These are phyloP conservation scores for Drosophila mauritiana DNA, from an alignment of 1,140 invertebrate genomes.

Conservation along the genomic window DNA sequence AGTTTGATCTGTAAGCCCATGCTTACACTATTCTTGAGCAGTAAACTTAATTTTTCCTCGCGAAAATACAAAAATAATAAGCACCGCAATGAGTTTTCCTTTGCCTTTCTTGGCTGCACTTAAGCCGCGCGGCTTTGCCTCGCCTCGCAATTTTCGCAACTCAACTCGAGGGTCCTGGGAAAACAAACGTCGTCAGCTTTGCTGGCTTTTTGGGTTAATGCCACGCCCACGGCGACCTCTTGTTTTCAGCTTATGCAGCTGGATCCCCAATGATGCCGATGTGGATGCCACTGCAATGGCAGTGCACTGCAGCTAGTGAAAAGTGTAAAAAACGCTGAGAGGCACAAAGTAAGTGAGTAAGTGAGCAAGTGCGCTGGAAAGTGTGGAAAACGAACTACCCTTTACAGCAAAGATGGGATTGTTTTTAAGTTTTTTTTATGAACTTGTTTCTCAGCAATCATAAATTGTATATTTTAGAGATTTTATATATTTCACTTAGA, in stretches of 20 bases:
- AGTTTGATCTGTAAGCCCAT: not conserved
- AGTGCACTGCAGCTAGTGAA: slow-evolving; percentile 9
- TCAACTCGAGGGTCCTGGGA: slow-evolving; percentile 41
- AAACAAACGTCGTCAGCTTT: slow-evolving; percentile 54
- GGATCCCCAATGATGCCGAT: slow-evolving; percentile 8
- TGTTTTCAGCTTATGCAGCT: slow-evolving; percentile 44
- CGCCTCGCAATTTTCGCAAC: slow-evolving; percentile 38
- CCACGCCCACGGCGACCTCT: slow-evolving; percentile 43
- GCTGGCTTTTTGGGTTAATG: slow-evolving; percentile 62
- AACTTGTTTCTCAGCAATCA: not conserved
- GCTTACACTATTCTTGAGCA: slow-evolving; percentile 20
- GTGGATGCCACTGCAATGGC: slow-evolving; percentile 13
- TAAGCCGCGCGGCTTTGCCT: slow-evolving; percentile 38
- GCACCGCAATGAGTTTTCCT: slow-evolving; percentile 37
- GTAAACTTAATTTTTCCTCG: slow-evolving; percentile 17
- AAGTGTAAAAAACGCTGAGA: slow-evolving; percentile 44
- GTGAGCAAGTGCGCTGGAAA: not conserved
- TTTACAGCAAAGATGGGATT: not conserved
- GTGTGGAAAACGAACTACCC: slow-evolving; percentile 23
- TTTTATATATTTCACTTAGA: not conserved
- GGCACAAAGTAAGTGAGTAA: slow-evolving; percentile 37
- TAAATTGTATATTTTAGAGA: no score
- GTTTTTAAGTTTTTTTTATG: not conserved
- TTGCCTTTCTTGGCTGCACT: slow-evolving; percentile 26
- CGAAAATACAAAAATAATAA: slow-evolving; percentile 33